Conservation (phyloP, 2,797 vertebrate species). For the Enteromius mattozi region DNA sequence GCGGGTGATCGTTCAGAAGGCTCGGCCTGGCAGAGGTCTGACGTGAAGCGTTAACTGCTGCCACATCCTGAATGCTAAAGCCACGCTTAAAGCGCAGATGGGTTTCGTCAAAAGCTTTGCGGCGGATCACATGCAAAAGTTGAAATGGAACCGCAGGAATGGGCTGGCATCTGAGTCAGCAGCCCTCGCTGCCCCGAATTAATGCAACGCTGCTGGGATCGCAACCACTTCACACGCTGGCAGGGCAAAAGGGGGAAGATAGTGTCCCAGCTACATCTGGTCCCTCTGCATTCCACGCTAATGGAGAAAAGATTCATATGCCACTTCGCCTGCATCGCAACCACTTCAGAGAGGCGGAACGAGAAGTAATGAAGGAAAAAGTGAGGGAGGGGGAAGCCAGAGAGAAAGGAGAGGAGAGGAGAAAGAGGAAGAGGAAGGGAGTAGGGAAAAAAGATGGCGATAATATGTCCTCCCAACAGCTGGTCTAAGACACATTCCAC, state of each 20-base stretch:
- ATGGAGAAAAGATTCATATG: conserved; percentile 75
- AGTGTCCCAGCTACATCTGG: conserved; percentile 79
- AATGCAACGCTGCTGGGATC: conserved; percentile 69
- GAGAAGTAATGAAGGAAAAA: conserved; percentile 34
- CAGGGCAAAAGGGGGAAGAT: conserved; percentile 59
- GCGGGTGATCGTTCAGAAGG: conserved; percentile 61
- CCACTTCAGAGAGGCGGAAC: conserved; percentile 58
- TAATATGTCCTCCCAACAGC: conserved; percentile 74
- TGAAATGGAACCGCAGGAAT: conserved; percentile 82
- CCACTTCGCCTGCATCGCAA: conserved; percentile 64
- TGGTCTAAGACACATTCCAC: conserved; percentile 73
- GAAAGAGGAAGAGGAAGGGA: conserved; percentile 47
- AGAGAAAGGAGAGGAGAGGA: conserved; percentile 60
- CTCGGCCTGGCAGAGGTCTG: conserved; percentile 62
- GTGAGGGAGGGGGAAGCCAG: conserved; percentile 38
- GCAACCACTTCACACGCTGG: conserved; percentile 79
- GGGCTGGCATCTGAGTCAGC: conserved; percentile 78
- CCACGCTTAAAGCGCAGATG: neutral
- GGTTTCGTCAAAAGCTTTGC: conserved; percentile 50
- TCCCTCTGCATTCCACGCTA: conserved; percentile 72
- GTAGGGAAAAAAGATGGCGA: conserved; percentile 41
- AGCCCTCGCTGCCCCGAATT: conserved; percentile 66
- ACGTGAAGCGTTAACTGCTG: conserved; percentile 63
- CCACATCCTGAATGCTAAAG: conserved; percentile 27
- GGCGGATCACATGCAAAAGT: conserved; percentile 72